A percentile compares a stretch with the other conserved stretches of the same genome.
Conservation (phyloP, 2,888 invertebrate species). For the Oasisia sp. region DNA sequence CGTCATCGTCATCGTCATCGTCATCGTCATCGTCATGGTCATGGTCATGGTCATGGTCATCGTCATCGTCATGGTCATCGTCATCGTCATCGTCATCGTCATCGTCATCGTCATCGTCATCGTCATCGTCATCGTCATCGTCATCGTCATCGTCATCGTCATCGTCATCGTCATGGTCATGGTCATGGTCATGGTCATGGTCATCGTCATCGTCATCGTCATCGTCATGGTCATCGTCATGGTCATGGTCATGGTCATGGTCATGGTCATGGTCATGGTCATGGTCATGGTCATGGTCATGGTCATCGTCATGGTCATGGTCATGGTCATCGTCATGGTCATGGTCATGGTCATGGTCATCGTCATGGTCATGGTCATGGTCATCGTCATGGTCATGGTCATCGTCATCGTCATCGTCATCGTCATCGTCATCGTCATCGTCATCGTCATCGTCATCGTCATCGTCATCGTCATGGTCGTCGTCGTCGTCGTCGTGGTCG, state of each 20-base stretch:
- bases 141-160: slow-evolving; percentile 19
- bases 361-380: no score
- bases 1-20: neutral
- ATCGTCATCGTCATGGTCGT: no score
- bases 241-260: neutral
- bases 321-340: no score
- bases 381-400: no score
- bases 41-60: neutral
- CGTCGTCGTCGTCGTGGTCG: no score
- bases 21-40: slow-evolving; percentile 2
- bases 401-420: no score
- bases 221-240: slow-evolving; percentile 14
- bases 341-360: no score
- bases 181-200: neutral
- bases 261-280: no score
- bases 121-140: slow-evolving; percentile 3
- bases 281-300: no score
- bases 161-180: neutral
- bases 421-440: no score
- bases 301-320: no score
- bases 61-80: neutral
- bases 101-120: slow-evolving; percentile 21
- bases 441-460: no score
- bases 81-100: neutral
- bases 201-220: neutral